Percentiles rank a stretch among this genome's conserved stretches.
Conservation (phyloP, 2,113 vertebrate genomes). For the Barbus barbus region DNA sequence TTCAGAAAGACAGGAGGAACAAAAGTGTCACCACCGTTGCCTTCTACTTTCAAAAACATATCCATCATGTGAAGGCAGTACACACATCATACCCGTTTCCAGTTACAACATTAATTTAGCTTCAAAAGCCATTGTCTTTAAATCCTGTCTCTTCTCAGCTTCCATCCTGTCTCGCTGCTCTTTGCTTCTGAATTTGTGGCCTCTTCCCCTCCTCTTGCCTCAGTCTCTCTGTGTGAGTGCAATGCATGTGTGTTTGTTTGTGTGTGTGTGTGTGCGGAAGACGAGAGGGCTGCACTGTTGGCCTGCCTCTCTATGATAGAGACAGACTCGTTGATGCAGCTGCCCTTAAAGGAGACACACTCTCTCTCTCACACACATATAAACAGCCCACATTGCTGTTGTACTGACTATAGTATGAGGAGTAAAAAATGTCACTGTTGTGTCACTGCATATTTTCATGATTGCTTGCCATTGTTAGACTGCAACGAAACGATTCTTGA, state of each 20-base stretch:
- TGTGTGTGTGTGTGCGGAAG: slow-evolving; percentile 34
- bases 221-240: slow-evolving; percentile 27
- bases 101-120: slow-evolving; percentile 36
- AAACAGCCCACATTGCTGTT: slow-evolving; percentile 5
- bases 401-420: not conserved
- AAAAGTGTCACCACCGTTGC: slow-evolving; percentile 2
- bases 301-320: slow-evolving; percentile 23
- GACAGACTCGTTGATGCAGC: slow-evolving; percentile 51
- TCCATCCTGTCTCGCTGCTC: slow-evolving; percentile 21
- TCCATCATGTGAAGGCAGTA: not conserved
- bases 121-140: slow-evolving; percentile 5
- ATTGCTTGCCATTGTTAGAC: slow-evolving; percentile 11
- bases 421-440: slow-evolving; percentile 18
- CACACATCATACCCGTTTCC: slow-evolving; percentile 41
- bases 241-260: slow-evolving; percentile 39
- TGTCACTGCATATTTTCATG: slow-evolving; percentile 9
- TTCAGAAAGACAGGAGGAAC: slow-evolving; percentile 62
- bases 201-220: slow-evolving; percentile 13
- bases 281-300: slow-evolving; percentile 41
- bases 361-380: slow-evolving; percentile 18
- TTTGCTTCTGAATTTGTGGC: slow-evolving; percentile 19
- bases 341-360: slow-evolving; percentile 40
- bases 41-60: slow-evolving; percentile 37
- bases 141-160: not conserved
- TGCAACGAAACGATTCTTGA: not conserved